phyloP scores from a whole-genome alignment of 2,113 vertebrate genomes.

The Melierax canorus region DNA sequence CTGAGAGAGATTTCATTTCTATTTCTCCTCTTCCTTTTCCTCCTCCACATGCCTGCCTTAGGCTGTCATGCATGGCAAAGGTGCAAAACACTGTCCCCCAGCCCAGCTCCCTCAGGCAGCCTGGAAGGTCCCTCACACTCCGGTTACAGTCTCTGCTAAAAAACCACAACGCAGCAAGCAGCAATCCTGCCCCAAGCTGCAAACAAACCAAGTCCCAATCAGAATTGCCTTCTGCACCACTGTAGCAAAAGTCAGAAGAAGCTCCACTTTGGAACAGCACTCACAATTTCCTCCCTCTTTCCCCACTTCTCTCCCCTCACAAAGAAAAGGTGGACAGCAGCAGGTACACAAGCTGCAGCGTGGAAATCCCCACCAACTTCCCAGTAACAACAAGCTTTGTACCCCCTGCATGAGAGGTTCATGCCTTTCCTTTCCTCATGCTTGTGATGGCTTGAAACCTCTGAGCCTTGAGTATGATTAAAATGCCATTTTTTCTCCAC shows the following conservation, averaged over 20 bases:
- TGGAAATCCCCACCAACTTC: not conserved
- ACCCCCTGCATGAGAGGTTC: not conserved
- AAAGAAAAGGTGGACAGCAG: not conserved
- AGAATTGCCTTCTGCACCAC: not conserved
- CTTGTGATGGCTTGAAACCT: not conserved
- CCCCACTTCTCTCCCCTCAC: not conserved
- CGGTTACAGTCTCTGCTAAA: not conserved
- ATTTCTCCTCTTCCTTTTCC: not conserved
- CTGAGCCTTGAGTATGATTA: not conserved
- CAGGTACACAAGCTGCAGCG: not conserved
- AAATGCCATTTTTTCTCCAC: not conserved
- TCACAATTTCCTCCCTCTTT: not conserved
- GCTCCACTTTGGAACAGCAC: not conserved
- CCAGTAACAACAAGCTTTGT: not conserved
- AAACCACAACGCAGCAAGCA: not conserved
- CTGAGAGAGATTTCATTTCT: constrained; percentile 61
- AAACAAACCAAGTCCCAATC: not conserved
- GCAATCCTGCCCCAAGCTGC: not conserved
- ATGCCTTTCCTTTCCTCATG: not conserved
- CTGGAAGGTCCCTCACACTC: not conserved
- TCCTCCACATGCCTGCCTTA: not conserved
- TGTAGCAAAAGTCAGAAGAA: not conserved
- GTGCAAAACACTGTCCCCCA: not conserved
- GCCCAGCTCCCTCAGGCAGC: not conserved
- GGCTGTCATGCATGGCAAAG: not conserved